A percentile compares a stretch with the other conserved stretches of the same genome.
Evolutionary conservation across 2,888 invertebrate species (phyloP).

Genomic region (Acholoe squamosa): DNA sequence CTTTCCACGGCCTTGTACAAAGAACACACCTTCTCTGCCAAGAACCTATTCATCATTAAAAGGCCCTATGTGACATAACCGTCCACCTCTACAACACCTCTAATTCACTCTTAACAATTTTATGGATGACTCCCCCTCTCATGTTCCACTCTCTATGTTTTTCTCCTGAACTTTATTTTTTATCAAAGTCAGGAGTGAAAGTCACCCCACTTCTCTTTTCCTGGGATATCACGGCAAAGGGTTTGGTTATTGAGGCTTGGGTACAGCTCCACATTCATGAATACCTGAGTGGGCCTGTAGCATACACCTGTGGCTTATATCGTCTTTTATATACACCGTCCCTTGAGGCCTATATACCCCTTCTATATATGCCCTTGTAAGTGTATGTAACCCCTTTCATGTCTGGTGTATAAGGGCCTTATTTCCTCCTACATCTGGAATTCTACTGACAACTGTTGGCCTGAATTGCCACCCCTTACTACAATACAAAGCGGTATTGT

Average conservation of each 20-base stretch:
- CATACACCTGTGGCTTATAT: neutral
- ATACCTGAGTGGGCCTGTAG: neutral
- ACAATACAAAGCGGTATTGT: slow-evolving; percentile 41
- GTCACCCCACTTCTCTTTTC: neutral
- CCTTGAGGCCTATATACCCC: neutral
- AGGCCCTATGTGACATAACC: too few species aligned
- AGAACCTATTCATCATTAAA: too few species aligned
- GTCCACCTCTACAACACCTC: neutral
- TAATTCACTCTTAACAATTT: too few species aligned
- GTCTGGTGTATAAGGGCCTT: neutral
- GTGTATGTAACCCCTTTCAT: slow-evolving; percentile 29
- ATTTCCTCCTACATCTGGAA: neutral
- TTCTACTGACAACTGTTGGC: neutral
- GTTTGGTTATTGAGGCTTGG: neutral
- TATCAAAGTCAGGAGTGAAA: slow-evolving; percentile 15
- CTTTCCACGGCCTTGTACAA: too few species aligned
- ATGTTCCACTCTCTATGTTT: too few species aligned
- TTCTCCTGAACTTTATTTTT: neutral
- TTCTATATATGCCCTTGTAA: neutral
- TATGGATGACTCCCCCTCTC: too few species aligned
- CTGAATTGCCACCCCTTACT: neutral
- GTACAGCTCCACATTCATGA: neutral
- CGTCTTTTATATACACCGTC: too few species aligned
- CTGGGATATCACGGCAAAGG: neutral
- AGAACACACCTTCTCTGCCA: too few species aligned